Evolutionary conservation across 2,888 invertebrate species (phyloP).

Genomic region (Caenorhabditis sulstoni): DNA sequence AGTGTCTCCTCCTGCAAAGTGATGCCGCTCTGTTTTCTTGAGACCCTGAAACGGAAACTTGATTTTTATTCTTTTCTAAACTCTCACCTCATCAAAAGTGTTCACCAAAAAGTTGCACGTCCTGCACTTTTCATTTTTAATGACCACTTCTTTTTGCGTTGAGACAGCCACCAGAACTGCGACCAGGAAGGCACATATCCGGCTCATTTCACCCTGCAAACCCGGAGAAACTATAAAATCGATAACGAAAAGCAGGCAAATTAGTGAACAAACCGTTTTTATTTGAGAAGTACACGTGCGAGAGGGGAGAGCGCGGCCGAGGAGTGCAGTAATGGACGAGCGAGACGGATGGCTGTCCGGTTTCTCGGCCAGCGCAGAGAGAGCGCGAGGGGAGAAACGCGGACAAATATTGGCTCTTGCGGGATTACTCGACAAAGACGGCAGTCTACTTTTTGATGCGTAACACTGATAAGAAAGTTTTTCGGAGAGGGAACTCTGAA

Average conservation of each 20-base stretch:
- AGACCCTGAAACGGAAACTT: conserved; percentile 84
- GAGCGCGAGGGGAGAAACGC: conserved; percentile 22
- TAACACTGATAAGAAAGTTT: neutral
- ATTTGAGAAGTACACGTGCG: conserved; percentile 39
- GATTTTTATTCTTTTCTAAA: neutral
- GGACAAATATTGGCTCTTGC: conserved; percentile 54
- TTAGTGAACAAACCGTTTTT: conserved; percentile 39
- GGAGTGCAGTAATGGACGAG: conserved; percentile 33
- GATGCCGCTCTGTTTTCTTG: conserved; percentile 89
- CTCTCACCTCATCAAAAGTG: conserved; percentile 73
- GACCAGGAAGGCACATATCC: conserved; percentile 24
- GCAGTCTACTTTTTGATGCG: conserved; percentile 22
- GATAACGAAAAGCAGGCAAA: conserved; percentile 11
- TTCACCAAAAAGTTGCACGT: conserved; percentile 73
- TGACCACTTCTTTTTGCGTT: conserved; percentile 36
- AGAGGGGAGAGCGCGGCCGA: conserved; percentile 38
- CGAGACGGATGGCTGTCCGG: conserved; percentile 7
- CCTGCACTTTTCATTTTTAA: conserved; percentile 70
- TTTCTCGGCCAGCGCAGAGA: conserved; percentile 46
- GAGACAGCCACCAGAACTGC: conserved; percentile 21
- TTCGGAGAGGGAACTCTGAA: conserved; percentile 1
- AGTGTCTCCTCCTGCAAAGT: conserved; percentile 93
- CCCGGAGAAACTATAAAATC: no score
- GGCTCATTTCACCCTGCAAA: conserved; percentile 23
- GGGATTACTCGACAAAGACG: conserved; percentile 41